Evolutionary conservation across 2,113 vertebrate genomes (phyloP).

Genomic region (Okapia johnstoni): DNA sequence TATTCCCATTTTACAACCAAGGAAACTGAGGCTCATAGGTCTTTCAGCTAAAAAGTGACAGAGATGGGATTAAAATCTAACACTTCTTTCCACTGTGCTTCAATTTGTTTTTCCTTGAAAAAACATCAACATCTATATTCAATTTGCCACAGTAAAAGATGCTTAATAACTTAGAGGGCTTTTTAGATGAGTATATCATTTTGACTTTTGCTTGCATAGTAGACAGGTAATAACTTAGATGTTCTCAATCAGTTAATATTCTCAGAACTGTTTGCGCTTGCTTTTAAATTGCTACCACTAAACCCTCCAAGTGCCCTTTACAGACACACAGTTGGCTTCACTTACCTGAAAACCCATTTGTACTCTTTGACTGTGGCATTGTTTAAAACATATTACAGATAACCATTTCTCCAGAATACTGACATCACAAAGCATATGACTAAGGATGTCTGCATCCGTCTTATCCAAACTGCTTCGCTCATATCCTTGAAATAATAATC

Average conservation of each 20-base stretch:
- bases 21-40: background rate
- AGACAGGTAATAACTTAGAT: background rate
- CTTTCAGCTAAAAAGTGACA: background rate
- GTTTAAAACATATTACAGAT: background rate
- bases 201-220: background rate
- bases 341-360: background rate
- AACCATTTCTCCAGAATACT: background rate
- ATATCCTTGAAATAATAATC: conserved; percentile 3
- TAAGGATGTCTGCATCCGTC: conserved; percentile 14
- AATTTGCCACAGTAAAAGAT: background rate
- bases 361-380: background rate
- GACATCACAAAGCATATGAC: background rate
- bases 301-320: background rate
- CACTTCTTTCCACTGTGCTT: background rate
- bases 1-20: background rate
- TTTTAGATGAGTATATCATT: background rate
- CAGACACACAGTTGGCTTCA: background rate
- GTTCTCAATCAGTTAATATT: background rate
- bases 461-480: background rate
- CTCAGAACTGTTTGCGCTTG: background rate
- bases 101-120: background rate
- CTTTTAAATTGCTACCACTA: background rate
- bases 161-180: background rate
- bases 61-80: background rate
- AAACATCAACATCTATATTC: background rate